Evolutionary conservation across 2,113 vertebrate genomes (phyloP).

Genomic region (Austrofundulus limnaeus): DNA sequence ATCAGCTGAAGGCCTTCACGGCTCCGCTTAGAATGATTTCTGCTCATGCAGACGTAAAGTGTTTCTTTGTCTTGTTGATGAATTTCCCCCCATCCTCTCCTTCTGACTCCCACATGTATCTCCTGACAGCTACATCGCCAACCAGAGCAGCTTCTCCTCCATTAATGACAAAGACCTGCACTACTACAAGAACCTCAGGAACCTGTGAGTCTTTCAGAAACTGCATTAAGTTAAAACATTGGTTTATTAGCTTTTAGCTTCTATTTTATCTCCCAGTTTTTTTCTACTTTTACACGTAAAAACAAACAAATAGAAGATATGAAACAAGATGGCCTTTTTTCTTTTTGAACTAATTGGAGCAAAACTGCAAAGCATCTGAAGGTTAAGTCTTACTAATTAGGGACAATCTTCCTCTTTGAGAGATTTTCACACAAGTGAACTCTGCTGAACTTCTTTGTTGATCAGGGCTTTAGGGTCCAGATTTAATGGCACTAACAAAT

Average conservation of each 20-base stretch:
- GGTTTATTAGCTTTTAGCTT: not conserved
- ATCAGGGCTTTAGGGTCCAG: no score
- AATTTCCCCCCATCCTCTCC: slow-evolving; percentile 6
- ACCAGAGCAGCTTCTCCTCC: slow-evolving; percentile 89
- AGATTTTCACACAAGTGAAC: no score
- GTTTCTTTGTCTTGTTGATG: slow-evolving; percentile 28
- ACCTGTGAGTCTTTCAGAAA: slow-evolving; percentile 87
- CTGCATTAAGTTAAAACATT: no score
- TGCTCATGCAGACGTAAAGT: slow-evolving; percentile 15
- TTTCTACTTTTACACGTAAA: no score
- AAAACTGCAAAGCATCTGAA: no score
- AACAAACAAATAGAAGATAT: no score
- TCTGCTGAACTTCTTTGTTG: no score
- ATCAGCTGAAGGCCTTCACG: slow-evolving; percentile 7
- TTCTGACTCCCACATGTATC: slow-evolving; percentile 52
- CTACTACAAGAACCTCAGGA: slow-evolving; percentile 91
- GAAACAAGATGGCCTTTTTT: no score
- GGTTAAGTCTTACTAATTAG: not conserved
- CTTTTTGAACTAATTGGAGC: not conserved
- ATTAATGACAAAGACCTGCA: slow-evolving; percentile 93
- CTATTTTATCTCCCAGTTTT: no score
- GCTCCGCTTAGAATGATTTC: not conserved
- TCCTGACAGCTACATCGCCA: slow-evolving; percentile 90
- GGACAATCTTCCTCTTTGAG: no score
- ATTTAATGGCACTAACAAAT: no score